Evolutionary conservation across 2,113 vertebrate species (phyloP), one percentile per base, ranked within the genome.

Genomic region (Malurus elegans): DNA sequence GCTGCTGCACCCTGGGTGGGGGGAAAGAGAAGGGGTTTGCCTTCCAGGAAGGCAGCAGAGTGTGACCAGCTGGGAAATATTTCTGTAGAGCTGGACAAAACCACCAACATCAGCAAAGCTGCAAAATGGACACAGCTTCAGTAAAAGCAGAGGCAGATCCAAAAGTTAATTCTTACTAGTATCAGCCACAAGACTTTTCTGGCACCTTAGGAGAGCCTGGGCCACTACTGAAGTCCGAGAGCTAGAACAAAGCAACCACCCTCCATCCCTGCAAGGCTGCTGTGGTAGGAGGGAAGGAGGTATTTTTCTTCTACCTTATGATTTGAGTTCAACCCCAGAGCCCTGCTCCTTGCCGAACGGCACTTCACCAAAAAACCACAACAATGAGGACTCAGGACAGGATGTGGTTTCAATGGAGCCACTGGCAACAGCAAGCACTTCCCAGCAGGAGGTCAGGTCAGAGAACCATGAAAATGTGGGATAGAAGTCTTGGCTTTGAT

Each of bases 391-490:
- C n/a, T 45, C n/a, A 2, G 58, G 51, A 64, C 73, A 95, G 92
- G 89, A 95, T 81, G 89, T 29, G 88, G 90, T 81, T 92, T 81
- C 94, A 89, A 32, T 5, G 92, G 78, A 74, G 45, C 53, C 51
- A 57, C 82, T 89, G 92, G 92, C 80, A 87, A 74, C 72, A 85
- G 45, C 73, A 42, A 81, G n/a, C 3, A 1, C 57, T 92, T 45
- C 86, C 69, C 95, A 93, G 79, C 69, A 91, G 80, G 86, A 81
- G 36, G 65, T 58, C 76, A 91, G 61, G 86, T 86, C 93, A 87
- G 34, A 88, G 64, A 64, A 78, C 17, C 65, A 48, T 44, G 76
- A 65, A 91, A 92, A 87, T 14, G 28, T 38, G 86, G 93, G 78
- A 79, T 57, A 40, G 69, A 70, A 88, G 71, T 28, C 69, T 60